Evolutionary conservation across 2,888 invertebrate genomes (phyloP), one percentile per base, ranked within the genome.

Genomic region (Pyrochroa serraticornis): DNA sequence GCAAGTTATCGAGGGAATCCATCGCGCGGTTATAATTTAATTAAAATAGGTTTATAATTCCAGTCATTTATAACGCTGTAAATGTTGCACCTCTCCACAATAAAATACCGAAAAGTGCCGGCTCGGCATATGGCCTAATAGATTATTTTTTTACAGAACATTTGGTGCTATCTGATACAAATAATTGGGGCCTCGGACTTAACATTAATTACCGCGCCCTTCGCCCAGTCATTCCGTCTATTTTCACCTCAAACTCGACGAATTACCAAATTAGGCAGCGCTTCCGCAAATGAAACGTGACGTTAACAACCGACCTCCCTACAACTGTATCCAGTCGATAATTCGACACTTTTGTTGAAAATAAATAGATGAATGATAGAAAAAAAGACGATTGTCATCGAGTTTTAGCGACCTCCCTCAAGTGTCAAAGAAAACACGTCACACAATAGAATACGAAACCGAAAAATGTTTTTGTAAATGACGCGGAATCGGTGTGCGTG

Each of bases 91-190:
- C 58, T 62, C 52, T 44, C 48, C 42, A 43, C 58, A 63, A 56
- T 63, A 54, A 64, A 64, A 62, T 62, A 47, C 44, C 42, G 33
- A 42, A 54, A 51, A 41, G 57, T 53, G 50, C 54, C 54, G 49
- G 54, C 38, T 43, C 54, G 58, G 60, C 70, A 71, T 67, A 69
- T 71, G 70, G 67, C 53, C 49, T 57, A 63, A 67, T 67, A 66
- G 66, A 70, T 68, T 68, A 68, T 60, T 58, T 62, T 66, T 62
- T 65, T 65, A 66, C 66, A 67, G 63, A 71, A 69, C 74, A 73
- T 73, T 73, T 71, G 73, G 72, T 63, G 61, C 65, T 73, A 74
- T 74, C 74, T 71, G 72, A 73, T 73, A 66, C 62, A 68, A 68
- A 71, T 73, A 73, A 74, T 74, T 72, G 70, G 69, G 69, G 68